Evolutionary conservation across 1,140 invertebrate genomes (phyloP), one percentile per base, ranked within the genome.

Genomic region (Neocloeon triangulifer): DNA sequence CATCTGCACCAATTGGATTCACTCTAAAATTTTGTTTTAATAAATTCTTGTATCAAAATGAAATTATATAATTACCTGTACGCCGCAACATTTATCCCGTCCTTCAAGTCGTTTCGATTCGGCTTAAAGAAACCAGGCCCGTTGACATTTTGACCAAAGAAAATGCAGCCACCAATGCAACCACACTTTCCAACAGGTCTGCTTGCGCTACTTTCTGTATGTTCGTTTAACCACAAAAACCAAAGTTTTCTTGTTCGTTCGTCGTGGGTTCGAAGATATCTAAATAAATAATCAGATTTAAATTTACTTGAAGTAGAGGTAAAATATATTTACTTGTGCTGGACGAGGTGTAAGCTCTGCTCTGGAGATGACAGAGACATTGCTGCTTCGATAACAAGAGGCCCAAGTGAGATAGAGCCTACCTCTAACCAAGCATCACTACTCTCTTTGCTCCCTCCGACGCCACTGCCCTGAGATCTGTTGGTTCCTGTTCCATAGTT

Each of bases 81-180:
- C 13, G 68, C 63, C 17, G 78, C 79, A 32, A 84, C 66, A 42
- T 86, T 86, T 17, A 76, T 64, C 2, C 80, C 78, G 43, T 86
- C 78, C 28, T 65, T 62, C 26, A 79, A 53, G 55, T 88, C 82
- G 29, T 71, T 66, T 16, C 66, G 62, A 41, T 62, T 74, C 0
- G 82, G 80, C 45, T 84, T 80, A 35, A 94, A 84, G 49, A 94
- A 91, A 40, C 67, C 69, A 13, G 68, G 50, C 1, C 88, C 86
- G 50, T 89, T 89, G 42, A 61, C 61, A 49, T 86, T 88, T 26
- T 62, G 73, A 4, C 88, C 89, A 52, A 97, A 97, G 55, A 98
- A 98, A 10, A 61, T 58, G 48, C 85, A 95, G 1, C 88, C 88
- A 2, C 92, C 92, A 25, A 81, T 74, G 55, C 94, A 98, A 1